Percentiles rank a stretch among this genome's conserved stretches.
phyloP scores from a whole-genome alignment of 2,888 invertebrate species.

The Drosophila ochracea region DNA sequence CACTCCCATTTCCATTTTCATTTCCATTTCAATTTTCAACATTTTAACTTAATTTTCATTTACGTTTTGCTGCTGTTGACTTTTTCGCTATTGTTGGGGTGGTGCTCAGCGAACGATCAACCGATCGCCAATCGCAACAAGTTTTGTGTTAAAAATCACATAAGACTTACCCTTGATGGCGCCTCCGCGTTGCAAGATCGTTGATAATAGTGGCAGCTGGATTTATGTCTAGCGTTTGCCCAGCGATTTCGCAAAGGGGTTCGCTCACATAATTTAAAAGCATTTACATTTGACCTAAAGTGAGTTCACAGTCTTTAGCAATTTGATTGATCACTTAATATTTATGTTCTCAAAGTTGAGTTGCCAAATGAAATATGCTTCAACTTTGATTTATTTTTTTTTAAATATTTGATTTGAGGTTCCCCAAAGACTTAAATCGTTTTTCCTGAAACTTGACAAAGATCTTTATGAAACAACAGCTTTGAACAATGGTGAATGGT shows the following conservation, averaged over 20 bases:
- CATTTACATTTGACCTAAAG: not conserved
- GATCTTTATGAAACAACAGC: not conserved
- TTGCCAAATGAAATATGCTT: not conserved
- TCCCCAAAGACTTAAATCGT: not conserved
- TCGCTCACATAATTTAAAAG: not conserved
- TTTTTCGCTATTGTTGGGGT: slow-evolving; percentile 23
- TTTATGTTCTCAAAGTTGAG: not conserved
- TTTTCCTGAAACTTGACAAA: not conserved
- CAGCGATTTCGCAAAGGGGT: not conserved
- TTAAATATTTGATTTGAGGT: not conserved
- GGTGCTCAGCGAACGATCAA: slow-evolving; percentile 39
- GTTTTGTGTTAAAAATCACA: slow-evolving; percentile 83
- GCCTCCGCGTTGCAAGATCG: slow-evolving; percentile 68
- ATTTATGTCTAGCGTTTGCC: slow-evolving; percentile 17
- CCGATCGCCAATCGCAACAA: slow-evolving; percentile 53
- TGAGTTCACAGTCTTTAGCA: not conserved
- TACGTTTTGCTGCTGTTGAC: slow-evolving; percentile 40
- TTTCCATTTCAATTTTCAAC: slow-evolving; percentile 68
- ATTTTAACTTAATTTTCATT: slow-evolving; percentile 78
- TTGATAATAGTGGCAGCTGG: slow-evolving; percentile 36
- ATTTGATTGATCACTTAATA: not conserved
- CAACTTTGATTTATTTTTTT: not conserved
- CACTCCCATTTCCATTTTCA: slow-evolving; percentile 53
- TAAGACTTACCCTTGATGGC: slow-evolving; percentile 83
- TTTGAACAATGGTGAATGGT: not conserved